Evolutionary conservation across 2,113 vertebrate genomes (phyloP).

Genomic region (Electrona antarctica): DNA sequence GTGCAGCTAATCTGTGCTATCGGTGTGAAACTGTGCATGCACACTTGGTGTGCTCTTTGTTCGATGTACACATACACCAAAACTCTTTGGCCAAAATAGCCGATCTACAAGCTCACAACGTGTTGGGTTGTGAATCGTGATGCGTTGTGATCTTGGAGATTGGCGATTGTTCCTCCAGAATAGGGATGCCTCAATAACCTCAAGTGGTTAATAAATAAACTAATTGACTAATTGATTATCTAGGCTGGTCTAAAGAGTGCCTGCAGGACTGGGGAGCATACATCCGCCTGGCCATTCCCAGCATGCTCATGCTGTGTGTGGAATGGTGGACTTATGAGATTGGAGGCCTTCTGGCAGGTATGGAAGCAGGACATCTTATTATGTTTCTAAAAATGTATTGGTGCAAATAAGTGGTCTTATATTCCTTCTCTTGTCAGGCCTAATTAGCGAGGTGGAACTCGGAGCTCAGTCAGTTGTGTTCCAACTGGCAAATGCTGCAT

Average conservation of each 20-base stretch:
- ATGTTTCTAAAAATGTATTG: not conserved
- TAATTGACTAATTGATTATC: not conserved
- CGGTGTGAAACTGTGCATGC: too few relatives aligned
- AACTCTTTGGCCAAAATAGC: too few relatives aligned
- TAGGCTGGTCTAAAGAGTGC: conserved; percentile 87
- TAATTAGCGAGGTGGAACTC: conserved; percentile 86
- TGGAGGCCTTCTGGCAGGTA: conserved; percentile 86
- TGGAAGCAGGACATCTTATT: not conserved
- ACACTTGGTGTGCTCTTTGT: too few relatives aligned
- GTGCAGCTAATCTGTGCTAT: too few relatives aligned
- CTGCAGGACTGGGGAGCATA: conserved; percentile 83
- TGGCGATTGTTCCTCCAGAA: too few relatives aligned
- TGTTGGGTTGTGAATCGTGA: too few relatives aligned
- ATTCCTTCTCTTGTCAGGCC: conserved; percentile 71
- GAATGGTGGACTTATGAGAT: conserved; percentile 95
- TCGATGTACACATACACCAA: too few relatives aligned
- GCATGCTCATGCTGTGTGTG: conserved; percentile 88
- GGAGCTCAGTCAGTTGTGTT: conserved; percentile 87
- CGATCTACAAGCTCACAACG: too few relatives aligned
- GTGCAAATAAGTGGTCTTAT: not conserved
- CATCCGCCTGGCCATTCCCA: conserved; percentile 82
- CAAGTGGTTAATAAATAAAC: too few relatives aligned
- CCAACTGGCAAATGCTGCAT: conserved; percentile 77
- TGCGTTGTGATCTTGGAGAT: too few relatives aligned
- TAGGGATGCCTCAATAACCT: too few relatives aligned